phyloP scores from a whole-genome alignment of 2,888 invertebrate genomes.

The Leptinotarsa tumamoca region DNA sequence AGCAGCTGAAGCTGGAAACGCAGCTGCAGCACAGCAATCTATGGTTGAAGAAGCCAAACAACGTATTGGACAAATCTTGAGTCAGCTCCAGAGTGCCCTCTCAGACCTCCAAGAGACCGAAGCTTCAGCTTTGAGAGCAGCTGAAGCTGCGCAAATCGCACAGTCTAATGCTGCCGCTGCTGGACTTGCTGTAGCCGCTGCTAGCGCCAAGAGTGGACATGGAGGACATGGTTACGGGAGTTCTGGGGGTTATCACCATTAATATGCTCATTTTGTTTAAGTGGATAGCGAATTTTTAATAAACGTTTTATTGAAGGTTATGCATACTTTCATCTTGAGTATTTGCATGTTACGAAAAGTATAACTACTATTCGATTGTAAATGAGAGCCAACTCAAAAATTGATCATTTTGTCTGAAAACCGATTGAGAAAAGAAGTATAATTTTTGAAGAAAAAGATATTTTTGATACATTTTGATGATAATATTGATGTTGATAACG shows the following conservation, averaged over 20 bases:
- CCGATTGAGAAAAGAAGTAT: too few relatives aligned
- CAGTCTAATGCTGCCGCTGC: slow-evolving; percentile 78
- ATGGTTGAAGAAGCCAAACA: slow-evolving; percentile 71
- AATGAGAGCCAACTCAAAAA: too few relatives aligned
- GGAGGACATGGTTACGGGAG: slow-evolving; percentile 34
- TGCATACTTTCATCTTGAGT: background rate
- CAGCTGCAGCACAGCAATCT: slow-evolving; percentile 49
- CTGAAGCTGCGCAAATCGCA: slow-evolving; percentile 75
- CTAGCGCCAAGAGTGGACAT: slow-evolving; percentile 42
- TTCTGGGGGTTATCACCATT: slow-evolving; percentile 31
- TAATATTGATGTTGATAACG: too few relatives aligned
- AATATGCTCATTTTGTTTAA: slow-evolving; percentile 8
- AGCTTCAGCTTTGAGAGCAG: slow-evolving; percentile 75
- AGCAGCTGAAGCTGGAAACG: slow-evolving; percentile 47
- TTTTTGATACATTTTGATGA: too few relatives aligned
- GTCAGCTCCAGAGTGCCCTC: slow-evolving; percentile 76
- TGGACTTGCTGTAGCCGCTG: slow-evolving; percentile 49
- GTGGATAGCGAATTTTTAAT: slow-evolving; percentile 18
- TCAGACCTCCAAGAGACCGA: slow-evolving; percentile 80
- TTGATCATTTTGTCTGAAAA: too few relatives aligned
- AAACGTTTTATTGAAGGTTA: slow-evolving; percentile 2
- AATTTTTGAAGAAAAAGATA: too few relatives aligned
- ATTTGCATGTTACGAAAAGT: background rate
- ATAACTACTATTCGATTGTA: too few relatives aligned
- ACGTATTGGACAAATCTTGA: slow-evolving; percentile 73